A percentile compares a stretch with the other conserved stretches of the same genome.
These are phyloP conservation scores for Patiria pectinifera DNA, from an alignment of 53 echinoderm and acorn worm genomes.

Conservation along the genomic window DNA sequence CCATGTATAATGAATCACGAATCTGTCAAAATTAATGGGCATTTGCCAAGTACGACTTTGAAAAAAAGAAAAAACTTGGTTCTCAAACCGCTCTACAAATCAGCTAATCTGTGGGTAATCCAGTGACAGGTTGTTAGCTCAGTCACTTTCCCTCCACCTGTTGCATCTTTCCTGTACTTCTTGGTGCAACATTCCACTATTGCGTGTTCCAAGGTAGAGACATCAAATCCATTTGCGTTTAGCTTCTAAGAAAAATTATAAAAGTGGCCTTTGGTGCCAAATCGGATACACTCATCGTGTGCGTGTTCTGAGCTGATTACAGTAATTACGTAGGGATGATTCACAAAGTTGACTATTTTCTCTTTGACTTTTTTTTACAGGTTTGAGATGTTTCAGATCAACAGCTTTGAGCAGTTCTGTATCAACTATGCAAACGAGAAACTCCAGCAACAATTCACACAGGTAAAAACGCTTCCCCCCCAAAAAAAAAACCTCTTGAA, in stretches of 20 bases:
- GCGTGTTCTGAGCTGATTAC: background rate
- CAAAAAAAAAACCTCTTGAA: background rate
- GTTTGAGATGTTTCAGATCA: slow-evolving; percentile 99
- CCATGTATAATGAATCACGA: no score
- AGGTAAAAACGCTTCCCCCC: slow-evolving; percentile 62
- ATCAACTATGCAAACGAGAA: slow-evolving; percentile 99
- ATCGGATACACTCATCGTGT: background rate
- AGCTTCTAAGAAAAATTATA: background rate
- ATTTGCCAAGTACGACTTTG: no score
- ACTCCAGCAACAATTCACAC: slow-evolving; percentile 97
- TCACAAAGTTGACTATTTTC: background rate
- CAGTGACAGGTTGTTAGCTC: background rate
- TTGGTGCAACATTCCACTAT: background rate
- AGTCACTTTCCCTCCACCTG: background rate
- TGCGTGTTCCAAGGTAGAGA: background rate
- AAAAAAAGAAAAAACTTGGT: no score
- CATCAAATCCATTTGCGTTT: background rate
- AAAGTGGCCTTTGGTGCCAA: background rate
- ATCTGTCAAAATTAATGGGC: no score
- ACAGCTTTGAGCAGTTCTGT: slow-evolving; percentile 99
- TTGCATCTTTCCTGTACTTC: background rate
- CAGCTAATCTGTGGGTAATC: background rate
- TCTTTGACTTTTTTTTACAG: slow-evolving; percentile 46
- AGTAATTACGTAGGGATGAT: background rate
- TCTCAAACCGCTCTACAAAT: background rate